phyloP scores from a whole-genome alignment of 2,797 vertebrate species.

The Acipenser ruthenus region DNA sequence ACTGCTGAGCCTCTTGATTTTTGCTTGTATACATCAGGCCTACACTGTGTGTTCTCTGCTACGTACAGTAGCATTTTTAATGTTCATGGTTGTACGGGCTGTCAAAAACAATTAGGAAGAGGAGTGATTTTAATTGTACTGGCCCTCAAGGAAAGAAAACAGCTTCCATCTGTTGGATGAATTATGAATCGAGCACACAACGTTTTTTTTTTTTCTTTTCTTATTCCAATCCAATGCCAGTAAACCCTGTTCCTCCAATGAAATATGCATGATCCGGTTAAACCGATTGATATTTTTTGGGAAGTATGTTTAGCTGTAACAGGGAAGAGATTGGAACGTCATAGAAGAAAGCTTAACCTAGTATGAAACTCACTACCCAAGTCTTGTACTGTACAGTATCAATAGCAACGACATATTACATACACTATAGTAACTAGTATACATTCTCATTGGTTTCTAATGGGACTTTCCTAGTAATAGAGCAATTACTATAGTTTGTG shows the following conservation, averaged over 20 bases:
- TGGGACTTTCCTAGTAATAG: no score
- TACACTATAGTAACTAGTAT: no score
- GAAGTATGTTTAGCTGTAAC: not conserved
- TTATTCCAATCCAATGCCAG: not conserved
- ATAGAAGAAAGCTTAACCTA: constrained; percentile 30
- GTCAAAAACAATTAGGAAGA: constrained; percentile 36
- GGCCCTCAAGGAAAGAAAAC: constrained; percentile 17
- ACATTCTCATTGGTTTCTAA: no score
- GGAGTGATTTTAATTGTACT: constrained; percentile 22
- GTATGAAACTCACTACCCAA: constrained; percentile 30
- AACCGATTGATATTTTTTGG: not conserved
- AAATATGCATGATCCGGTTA: constrained; percentile 9
- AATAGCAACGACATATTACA: no score
- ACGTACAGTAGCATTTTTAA: constrained; percentile 1
- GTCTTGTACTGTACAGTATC: no score
- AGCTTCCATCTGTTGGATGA: not conserved
- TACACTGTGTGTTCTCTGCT: not conserved
- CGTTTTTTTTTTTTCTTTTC: constrained; percentile 12
- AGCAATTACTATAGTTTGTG: no score
- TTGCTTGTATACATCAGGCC: not conserved
- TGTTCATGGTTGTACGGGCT: constrained; percentile 14
- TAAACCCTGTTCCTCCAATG: not conserved
- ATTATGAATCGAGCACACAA: constrained; percentile 13
- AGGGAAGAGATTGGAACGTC: constrained; percentile 4
- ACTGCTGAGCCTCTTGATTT: not conserved